phyloP scores from a whole-genome alignment of 1,140 invertebrate species.

The Philopotamus ludificatus region DNA sequence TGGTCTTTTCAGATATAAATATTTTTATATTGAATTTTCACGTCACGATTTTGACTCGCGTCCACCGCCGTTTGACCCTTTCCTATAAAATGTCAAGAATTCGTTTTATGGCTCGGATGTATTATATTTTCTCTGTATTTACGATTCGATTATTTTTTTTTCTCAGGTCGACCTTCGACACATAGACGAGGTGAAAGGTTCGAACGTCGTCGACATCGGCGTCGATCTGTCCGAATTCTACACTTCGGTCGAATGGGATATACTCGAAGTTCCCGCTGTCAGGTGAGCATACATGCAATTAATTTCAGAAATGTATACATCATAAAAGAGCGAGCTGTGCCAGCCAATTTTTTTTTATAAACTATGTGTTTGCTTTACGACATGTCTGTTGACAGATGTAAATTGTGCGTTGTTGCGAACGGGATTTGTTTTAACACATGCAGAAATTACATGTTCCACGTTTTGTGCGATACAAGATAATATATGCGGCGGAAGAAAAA shows the following conservation, averaged over 20 bases:
- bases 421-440: neutral
- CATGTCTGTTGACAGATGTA: neutral
- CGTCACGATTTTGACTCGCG: too few species aligned
- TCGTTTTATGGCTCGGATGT: too few species aligned
- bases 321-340: too few species aligned
- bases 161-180: slow-evolving; percentile 83
- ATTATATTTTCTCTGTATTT: too few species aligned
- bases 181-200: slow-evolving; percentile 79
- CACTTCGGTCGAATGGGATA: slow-evolving; percentile 97
- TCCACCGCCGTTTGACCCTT: too few species aligned
- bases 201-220: slow-evolving; percentile 81
- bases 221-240: slow-evolving; percentile 94
- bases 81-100: too few species aligned
- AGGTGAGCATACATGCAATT: slow-evolving; percentile 57
- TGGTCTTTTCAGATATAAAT: too few species aligned
- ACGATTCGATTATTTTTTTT: slow-evolving; percentile 5
- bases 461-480: neutral
- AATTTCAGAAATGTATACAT: neutral
- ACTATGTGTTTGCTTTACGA: neutral
- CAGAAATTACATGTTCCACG: neutral
- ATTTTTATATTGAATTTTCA: too few species aligned
- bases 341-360: neutral
- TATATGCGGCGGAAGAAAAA: neutral
- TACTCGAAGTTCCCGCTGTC: slow-evolving; percentile 91
- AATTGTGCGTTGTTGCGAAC: neutral